Conservation (phyloP, 2,797 vertebrate genomes). For the Bufotes viridis region DNA sequence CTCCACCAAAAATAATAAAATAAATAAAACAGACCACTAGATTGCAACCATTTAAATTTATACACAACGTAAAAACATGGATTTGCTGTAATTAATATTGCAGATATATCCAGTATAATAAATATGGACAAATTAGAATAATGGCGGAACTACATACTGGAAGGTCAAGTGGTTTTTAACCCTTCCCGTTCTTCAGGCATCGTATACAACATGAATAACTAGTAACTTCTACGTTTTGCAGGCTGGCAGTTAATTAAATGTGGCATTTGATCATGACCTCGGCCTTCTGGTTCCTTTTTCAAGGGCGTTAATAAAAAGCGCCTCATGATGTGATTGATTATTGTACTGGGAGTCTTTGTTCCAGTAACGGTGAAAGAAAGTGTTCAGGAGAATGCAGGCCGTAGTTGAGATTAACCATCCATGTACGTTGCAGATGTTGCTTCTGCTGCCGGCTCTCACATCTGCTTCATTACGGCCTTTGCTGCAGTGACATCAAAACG, state of each 20-base stretch:
- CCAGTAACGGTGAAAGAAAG: slow-evolving; percentile 13
- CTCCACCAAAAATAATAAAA: neutral
- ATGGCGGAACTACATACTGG: neutral
- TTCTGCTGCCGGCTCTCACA: neutral
- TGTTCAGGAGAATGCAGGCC: neutral
- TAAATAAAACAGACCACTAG: neutral
- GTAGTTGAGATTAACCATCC: slow-evolving; percentile 36
- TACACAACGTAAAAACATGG: neutral
- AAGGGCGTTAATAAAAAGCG: slow-evolving; percentile 45
- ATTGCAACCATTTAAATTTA: neutral
- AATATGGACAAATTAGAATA: neutral
- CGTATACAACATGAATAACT: neutral
- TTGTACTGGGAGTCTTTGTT: slow-evolving; percentile 32
- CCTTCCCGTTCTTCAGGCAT: neutral
- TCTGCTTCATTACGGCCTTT: slow-evolving; percentile 26
- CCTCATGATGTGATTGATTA: slow-evolving; percentile 44
- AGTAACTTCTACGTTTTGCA: neutral
- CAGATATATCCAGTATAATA: neutral
- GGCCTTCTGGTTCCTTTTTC: neutral
- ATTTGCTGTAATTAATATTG: neutral
- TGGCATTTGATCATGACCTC: slow-evolving; percentile 39
- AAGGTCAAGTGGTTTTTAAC: neutral
- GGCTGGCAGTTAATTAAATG: slow-evolving; percentile 50
- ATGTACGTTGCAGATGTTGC: slow-evolving; percentile 25
- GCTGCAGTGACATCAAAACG: neutral